Evolutionary conservation across 2,888 invertebrate genomes (phyloP).

Genomic region (Microctonus hyperodae): DNA sequence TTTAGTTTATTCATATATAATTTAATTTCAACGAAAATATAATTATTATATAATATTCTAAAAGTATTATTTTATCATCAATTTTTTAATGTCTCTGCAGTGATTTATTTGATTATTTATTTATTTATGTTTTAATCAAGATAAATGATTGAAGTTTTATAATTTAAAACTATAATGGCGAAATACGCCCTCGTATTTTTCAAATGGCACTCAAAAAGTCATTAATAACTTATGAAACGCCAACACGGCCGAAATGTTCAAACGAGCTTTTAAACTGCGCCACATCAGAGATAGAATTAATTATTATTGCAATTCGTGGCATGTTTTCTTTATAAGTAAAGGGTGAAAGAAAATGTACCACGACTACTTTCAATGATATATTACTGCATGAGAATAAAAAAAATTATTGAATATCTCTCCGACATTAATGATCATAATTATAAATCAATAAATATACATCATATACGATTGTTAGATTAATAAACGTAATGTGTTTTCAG

Average conservation of each 20-base stretch:
- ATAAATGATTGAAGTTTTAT: not conserved
- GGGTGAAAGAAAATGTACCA: not conserved
- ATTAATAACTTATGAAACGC: slow-evolving; percentile 38
- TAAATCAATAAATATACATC: slow-evolving; percentile 1
- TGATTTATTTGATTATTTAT: not conserved
- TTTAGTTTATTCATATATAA: too few species aligned
- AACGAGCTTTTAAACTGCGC: slow-evolving; percentile 41
- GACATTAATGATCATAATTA: not conserved
- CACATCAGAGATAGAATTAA: slow-evolving; percentile 25
- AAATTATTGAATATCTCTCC: not conserved
- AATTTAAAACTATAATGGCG: not conserved
- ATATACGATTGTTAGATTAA: not conserved
- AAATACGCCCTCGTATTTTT: slow-evolving; percentile 6
- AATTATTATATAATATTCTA: too few species aligned
- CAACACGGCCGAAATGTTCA: slow-evolving; percentile 32
- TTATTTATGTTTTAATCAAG: not conserved
- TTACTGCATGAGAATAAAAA: not conserved
- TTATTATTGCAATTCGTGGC: slow-evolving; percentile 32
- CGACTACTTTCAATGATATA: not conserved
- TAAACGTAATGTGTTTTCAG: slow-evolving; percentile 29
- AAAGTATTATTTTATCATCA: too few species aligned
- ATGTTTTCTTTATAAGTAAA: not conserved
- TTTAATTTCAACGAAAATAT: too few species aligned
- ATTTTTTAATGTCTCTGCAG: too few species aligned
- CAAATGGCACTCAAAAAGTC: slow-evolving; percentile 37